Percentiles rank a stretch among this genome's conserved stretches.
These are phyloP conservation scores for Polymixis flavicincta DNA, from an alignment of 2,888 invertebrate species.

Conservation along the genomic window DNA sequence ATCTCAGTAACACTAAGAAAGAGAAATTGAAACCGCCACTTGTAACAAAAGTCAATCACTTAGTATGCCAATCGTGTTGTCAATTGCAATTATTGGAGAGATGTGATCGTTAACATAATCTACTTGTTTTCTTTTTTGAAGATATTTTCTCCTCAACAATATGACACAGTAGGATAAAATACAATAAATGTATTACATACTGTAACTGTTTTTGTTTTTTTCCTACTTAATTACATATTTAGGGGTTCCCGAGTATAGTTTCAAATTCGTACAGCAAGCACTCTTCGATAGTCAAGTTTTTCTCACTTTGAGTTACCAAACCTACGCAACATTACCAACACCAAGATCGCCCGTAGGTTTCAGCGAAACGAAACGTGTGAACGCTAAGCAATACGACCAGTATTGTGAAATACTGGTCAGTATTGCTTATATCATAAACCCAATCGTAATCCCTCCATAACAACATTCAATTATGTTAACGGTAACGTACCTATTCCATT, in stretches of 20 bases:
- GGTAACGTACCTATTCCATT: constrained; percentile 43
- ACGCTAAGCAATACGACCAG: no score
- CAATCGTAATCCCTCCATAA: constrained; percentile 13
- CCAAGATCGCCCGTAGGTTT: background rate
- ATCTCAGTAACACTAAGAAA: background rate
- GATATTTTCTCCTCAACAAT: rapidly evolving
- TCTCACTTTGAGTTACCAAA: no score
- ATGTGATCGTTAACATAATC: background rate
- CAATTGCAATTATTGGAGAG: background rate
- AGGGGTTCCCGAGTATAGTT: background rate
- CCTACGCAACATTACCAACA: no score
- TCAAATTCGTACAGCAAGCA: background rate
- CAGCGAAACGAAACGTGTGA: background rate
- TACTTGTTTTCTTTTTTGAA: background rate
- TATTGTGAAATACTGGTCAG: background rate
- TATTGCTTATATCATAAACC: constrained; percentile 8
- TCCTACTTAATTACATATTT: background rate
- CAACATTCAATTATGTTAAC: constrained; percentile 44
- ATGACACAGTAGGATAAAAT: background rate
- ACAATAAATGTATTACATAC: background rate
- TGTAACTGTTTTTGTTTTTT: no score
- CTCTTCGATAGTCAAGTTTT: no score
- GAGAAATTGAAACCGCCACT: constrained; percentile 13
- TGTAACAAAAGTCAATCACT: constrained; percentile 21
- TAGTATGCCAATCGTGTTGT: background rate